Conservation (phyloP, 2,797 vertebrate species). For the Euphonia xanthogaster region DNA sequence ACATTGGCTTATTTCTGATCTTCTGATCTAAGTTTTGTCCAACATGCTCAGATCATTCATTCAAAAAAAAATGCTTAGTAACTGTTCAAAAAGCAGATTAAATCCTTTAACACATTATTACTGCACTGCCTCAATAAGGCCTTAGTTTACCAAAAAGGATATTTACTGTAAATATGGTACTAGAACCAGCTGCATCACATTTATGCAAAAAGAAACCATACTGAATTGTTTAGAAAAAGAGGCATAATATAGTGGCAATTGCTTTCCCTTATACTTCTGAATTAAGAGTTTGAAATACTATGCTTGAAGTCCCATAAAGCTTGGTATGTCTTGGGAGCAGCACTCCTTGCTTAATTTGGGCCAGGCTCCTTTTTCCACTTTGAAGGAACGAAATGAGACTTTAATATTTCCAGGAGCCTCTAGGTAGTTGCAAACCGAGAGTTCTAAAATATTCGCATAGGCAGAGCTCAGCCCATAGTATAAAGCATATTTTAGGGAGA, state of each 20-base stretch:
- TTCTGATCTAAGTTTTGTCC: not conserved
- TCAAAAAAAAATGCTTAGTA: conserved; percentile 10
- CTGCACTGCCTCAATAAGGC: conserved; percentile 29
- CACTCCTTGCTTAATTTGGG: conserved; percentile 71
- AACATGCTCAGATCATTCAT: conserved; percentile 14
- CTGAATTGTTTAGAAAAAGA: conserved; percentile 76
- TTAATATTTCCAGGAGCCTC: conserved; percentile 63
- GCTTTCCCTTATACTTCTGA: conserved; percentile 69
- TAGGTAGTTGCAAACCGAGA: conserved; percentile 34
- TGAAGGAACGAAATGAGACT: conserved; percentile 72
- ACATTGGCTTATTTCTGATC: not conserved
- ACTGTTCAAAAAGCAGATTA: conserved; percentile 51
- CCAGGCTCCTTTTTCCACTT: conserved; percentile 70
- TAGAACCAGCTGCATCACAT: conserved; percentile 75
- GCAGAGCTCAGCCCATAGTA: not conserved
- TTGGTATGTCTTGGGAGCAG: conserved; percentile 74
- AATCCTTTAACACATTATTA: conserved; percentile 56
- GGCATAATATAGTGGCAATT: conserved; percentile 67
- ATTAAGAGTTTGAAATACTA: conserved; percentile 76
- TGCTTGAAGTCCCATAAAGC: conserved; percentile 76
- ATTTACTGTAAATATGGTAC: conserved; percentile 64
- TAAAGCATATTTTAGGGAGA: conserved; percentile 2
- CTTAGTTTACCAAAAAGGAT: conserved; percentile 69
- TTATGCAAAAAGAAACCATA: conserved; percentile 71
- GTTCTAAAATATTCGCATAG: conserved; percentile 7